These are phyloP conservation scores for Prionace glauca DNA, from an alignment of 2,797 vertebrate species.

Conservation along the genomic window DNA sequence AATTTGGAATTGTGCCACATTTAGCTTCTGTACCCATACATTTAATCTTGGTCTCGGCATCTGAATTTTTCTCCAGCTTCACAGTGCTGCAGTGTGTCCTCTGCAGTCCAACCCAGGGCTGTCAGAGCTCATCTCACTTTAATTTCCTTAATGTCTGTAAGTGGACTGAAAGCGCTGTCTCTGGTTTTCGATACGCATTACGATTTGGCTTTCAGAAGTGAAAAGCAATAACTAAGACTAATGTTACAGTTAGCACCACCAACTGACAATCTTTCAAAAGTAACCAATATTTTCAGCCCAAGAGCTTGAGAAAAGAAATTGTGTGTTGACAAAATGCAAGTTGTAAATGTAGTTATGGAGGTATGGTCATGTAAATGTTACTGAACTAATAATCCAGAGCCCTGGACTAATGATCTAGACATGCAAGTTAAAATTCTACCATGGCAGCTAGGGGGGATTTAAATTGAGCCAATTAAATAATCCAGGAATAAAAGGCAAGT, in stretches of 20 bases:
- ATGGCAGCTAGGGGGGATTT: neutral
- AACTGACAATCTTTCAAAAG: neutral
- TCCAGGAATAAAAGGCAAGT: neutral
- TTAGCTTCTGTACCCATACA: neutral
- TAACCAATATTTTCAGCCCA: neutral
- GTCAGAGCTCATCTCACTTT: neutral
- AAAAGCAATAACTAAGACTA: neutral
- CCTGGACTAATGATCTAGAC: neutral
- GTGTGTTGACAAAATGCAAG: neutral
- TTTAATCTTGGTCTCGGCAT: neutral
- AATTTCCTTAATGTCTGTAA: neutral
- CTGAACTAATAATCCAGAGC: neutral
- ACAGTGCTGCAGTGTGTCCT: neutral
- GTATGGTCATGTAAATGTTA: neutral
- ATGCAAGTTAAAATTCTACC: too few relatives aligned
- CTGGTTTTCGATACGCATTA: neutral
- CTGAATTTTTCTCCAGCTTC: neutral
- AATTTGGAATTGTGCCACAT: neutral
- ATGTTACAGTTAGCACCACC: neutral
- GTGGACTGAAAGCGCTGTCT: neutral
- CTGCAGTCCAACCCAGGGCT: neutral
- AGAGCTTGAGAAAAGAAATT: neutral
- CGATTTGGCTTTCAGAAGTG: neutral
- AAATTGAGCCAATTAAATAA: neutral
- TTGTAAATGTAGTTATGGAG: neutral